Evolutionary conservation across 2,888 invertebrate species (phyloP).

Genomic region (Cantharis flavilabris): DNA sequence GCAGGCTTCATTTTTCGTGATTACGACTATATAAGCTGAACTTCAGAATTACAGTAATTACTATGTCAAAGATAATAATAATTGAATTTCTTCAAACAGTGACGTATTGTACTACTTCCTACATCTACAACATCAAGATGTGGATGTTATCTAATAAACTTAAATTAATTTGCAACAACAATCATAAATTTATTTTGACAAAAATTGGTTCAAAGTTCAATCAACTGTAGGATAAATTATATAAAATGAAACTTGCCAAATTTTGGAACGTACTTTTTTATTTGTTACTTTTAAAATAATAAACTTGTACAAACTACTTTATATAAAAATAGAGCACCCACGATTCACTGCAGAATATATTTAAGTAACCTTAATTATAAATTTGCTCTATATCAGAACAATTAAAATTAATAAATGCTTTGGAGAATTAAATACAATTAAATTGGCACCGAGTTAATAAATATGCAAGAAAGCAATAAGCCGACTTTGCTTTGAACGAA

Average conservation of each 20-base stretch:
- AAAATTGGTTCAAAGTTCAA: background rate
- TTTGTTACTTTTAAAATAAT: background rate
- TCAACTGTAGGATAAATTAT: background rate
- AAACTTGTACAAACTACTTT: background rate
- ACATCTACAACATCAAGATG: too few species aligned
- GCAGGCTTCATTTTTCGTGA: too few species aligned
- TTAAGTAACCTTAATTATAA: background rate
- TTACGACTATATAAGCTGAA: too few species aligned
- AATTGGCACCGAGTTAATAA: slow-evolving; percentile 20
- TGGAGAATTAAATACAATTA: slow-evolving; percentile 5
- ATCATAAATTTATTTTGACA: background rate
- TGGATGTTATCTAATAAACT: too few species aligned
- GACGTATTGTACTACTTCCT: too few species aligned
- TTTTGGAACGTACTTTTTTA: background rate
- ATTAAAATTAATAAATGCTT: slow-evolving; percentile 19
- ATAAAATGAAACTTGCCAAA: background rate
- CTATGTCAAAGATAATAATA: too few species aligned
- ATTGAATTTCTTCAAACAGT: too few species aligned
- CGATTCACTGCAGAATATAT: slow-evolving; percentile 33
- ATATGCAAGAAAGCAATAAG: background rate
- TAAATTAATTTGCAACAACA: too few species aligned
- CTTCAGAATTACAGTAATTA: too few species aligned
- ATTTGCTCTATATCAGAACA: background rate
- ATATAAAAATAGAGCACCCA: slow-evolving; percentile 35
- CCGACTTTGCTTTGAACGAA: background rate